A percentile compares a stretch with the other conserved stretches of the same genome.
Evolutionary conservation across 1,140 invertebrate species (phyloP).

Genomic region (Dreissena polymorpha): DNA sequence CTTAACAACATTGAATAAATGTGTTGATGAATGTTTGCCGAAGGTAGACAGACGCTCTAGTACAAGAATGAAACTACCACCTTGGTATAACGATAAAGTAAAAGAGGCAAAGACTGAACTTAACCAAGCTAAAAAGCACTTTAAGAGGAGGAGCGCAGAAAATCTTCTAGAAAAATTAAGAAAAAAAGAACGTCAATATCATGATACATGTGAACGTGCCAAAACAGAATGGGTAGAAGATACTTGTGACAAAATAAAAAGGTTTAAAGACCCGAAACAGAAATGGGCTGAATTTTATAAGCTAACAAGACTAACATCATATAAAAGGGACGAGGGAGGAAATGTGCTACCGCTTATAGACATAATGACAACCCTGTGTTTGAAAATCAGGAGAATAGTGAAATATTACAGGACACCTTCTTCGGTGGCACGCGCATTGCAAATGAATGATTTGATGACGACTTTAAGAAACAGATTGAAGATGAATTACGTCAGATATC

Average conservation of each 20-base stretch:
- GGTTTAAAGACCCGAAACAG: too few relatives aligned
- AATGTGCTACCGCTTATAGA: neutral
- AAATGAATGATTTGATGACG: neutral
- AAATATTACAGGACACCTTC: neutral
- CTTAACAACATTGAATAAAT: neutral
- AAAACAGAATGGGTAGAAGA: too few relatives aligned
- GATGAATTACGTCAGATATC: neutral
- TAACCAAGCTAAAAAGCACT: constrained; percentile 4
- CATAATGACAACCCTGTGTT: neutral
- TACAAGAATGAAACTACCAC: neutral
- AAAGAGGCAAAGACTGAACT: constrained; percentile 13
- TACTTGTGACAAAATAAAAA: too few relatives aligned
- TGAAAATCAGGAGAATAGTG: neutral
- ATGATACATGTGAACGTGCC: too few relatives aligned
- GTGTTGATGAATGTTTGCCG: neutral
- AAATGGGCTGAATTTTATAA: neutral
- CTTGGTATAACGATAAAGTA: constrained; percentile 18
- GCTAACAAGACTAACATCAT: neutral
- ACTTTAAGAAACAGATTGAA: neutral
- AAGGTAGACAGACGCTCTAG: neutral
- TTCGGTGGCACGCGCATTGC: neutral
- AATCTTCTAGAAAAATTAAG: neutral
- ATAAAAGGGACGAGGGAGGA: neutral
- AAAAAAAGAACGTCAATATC: too few relatives aligned
- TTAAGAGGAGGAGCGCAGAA: neutral